Conservation (phyloP, 1,140 invertebrate genomes). For the Zaprionus ghesquierei region DNA sequence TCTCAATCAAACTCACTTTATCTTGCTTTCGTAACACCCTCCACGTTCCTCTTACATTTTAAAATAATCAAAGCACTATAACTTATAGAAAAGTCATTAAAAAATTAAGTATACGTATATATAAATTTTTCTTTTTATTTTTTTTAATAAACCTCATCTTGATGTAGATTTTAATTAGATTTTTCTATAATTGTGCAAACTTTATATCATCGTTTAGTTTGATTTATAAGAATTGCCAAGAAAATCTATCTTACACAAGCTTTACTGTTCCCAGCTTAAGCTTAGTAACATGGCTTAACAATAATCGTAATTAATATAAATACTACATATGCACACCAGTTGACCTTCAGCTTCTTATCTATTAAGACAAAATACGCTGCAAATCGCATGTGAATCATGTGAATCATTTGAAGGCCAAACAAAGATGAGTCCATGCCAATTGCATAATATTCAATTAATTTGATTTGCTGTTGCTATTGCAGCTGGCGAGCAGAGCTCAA, state of each 20-base stretch:
- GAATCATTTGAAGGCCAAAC: constrained; percentile 33
- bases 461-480: constrained; percentile 50
- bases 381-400: constrained; percentile 7
- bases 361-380: background rate
- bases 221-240: no score
- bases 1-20: background rate
- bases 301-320: background rate
- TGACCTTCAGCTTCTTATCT: background rate
- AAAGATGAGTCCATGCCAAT: constrained; percentile 44
- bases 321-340: background rate
- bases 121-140: no score
- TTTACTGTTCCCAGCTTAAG: background rate
- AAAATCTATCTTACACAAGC: background rate
- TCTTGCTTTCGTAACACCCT: background rate
- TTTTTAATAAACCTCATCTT: no score
- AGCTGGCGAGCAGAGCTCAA: constrained; percentile 62
- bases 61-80: background rate
- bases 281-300: background rate
- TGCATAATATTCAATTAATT: constrained; percentile 78
- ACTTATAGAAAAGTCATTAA: background rate
- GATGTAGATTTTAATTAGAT: no score
- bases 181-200: no score
- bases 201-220: no score
- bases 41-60: background rate
- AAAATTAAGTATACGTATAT: no score